A percentile compares a stretch with the other conserved stretches of the same genome.
These are phyloP conservation scores for Morinoia aosen DNA, from an alignment of 2,888 invertebrate genomes.

Conservation along the genomic window DNA sequence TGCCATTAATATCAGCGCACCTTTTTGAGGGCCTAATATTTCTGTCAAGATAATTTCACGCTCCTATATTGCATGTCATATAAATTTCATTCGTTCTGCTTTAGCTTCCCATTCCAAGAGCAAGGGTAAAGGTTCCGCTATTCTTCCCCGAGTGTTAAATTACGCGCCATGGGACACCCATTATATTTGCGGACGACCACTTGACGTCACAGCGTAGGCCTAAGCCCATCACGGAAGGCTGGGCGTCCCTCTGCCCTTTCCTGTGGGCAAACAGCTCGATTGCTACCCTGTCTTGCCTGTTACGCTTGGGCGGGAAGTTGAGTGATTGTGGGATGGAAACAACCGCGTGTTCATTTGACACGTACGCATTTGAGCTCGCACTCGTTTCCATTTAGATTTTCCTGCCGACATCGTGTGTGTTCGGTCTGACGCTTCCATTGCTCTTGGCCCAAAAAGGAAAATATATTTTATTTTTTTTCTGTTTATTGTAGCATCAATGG, in stretches of 20 bases:
- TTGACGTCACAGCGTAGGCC: neutral
- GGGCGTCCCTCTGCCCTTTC: neutral
- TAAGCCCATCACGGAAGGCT: neutral
- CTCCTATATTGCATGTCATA: neutral
- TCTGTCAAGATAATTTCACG: neutral
- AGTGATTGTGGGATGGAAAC: neutral
- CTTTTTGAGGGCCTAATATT: neutral
- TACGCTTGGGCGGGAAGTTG: neutral
- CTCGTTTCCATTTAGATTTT: neutral
- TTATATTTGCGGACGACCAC: neutral
- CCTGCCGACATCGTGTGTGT: neutral
- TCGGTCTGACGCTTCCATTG: neutral
- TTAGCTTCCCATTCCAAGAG: neutral
- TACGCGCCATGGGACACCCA: neutral
- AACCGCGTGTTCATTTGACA: neutral
- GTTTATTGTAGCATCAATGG: neutral
- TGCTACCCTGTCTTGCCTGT: neutral
- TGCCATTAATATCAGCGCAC: neutral
- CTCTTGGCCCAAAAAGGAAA: neutral
- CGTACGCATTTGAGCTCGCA: neutral
- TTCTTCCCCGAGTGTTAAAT: neutral
- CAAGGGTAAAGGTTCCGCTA: neutral
- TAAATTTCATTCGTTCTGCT: neutral
- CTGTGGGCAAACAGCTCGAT: neutral
- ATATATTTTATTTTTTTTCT: neutral